A percentile compares a stretch with the other conserved stretches of the same genome.
These are phyloP conservation scores for Hemithea aestivaria DNA, from an alignment of 2,888 invertebrate genomes.

Conservation along the genomic window DNA sequence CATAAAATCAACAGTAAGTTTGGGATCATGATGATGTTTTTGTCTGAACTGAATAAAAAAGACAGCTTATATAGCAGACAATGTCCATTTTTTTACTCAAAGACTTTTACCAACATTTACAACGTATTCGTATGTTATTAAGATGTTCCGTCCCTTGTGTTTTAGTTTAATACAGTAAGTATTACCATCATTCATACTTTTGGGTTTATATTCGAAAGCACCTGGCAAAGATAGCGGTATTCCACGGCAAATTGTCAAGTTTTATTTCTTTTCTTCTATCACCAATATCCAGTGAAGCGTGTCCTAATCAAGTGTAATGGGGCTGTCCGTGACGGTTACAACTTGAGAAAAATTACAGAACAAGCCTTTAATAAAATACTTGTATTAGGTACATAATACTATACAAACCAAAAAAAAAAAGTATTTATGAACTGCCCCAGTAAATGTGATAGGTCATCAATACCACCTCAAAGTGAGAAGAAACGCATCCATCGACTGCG, in stretches of 20 bases:
- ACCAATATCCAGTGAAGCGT: constrained; percentile 55
- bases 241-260: no score
- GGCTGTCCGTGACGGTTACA: constrained; percentile 31
- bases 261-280: constrained; percentile 58
- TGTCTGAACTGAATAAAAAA: constrained; percentile 5
- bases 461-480: no score
- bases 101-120: constrained; percentile 3
- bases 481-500: no score
- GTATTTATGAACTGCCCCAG: no score
- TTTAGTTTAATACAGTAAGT: no score
- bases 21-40: constrained; percentile 18
- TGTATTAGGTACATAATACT: no score
- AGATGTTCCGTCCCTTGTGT: no score
- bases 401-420: no score
- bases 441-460: no score
- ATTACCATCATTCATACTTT: no score
- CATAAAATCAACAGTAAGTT: constrained; percentile 5
- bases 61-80: constrained; percentile 9
- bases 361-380: constrained; percentile 4
- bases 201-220: no score
- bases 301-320: constrained; percentile 40
- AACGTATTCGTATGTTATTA: constrained; percentile 12
- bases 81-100: constrained; percentile 2
- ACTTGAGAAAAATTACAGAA: constrained; percentile 6
- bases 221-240: no score